Evolutionary conservation across 2,888 invertebrate genomes (phyloP), one percentile per base, ranked within the genome.

Genomic region (Ornithoptera alexandrae): DNA sequence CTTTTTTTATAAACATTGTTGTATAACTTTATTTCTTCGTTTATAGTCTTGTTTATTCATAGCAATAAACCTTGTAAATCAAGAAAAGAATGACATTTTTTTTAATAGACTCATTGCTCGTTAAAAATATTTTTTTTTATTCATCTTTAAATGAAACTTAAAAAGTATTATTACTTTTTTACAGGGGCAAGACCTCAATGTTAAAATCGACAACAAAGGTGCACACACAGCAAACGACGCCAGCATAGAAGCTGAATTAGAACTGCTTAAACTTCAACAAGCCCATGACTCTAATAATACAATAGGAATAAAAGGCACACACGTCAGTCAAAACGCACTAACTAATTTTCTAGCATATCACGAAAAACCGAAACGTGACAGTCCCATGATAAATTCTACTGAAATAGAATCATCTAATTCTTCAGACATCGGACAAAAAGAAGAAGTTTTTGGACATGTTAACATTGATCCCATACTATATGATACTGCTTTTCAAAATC

Each of bases 331-430:
- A 69, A 87, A 89, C 73, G 83, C 84, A 63, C 76, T 89, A 73
- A 86, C 82, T 68, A 86, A 87, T 72, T 75, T 84, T 62, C 78
- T 88, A 66, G 81, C 80, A 67, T 81, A 84, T 72, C 81, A 82
- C 18, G 92, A 92, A 56, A 92, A 92, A 81, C 92, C 91, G 10
- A 92, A 92, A 79, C 89, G 92, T 67, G 90, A 92, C 76, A 92
- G 89, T 76, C 82, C 86, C 65, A 76, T 79, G 71, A 75, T 78
- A 42, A 89, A 87, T 73, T 76, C 79, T 69, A 85, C 84, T 67
- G 83, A 84, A 74, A 73, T 75, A 72, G 81, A 79, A 72, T 70
- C 81, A 46, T 70, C 72, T 30, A 83, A 79, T 65, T 81, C 79
- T 68, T 77, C 77, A 42, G 90, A 90, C 71, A 79, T 83, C 77